Base-by-base conservation (phyloP, 2,888 invertebrate species). In the Cosmia trapezina region DNA sequence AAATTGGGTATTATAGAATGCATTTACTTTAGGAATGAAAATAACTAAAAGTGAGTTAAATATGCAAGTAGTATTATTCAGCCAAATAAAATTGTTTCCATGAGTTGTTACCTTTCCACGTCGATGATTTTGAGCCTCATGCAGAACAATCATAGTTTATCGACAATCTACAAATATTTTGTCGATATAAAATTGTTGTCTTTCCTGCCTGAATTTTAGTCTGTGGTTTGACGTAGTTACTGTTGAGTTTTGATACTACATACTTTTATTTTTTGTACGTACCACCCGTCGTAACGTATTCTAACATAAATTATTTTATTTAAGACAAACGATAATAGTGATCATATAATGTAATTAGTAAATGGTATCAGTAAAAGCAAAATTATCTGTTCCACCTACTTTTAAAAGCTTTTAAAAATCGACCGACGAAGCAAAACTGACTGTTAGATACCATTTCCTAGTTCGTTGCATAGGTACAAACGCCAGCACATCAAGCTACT, bases 11-110 rank as follows among this genome's bases (percentile, higher is more conserved):
- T 78, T 67, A n/a, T n/a, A 71, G 51, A 72, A 63, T 66, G 71
- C 67, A 75, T 78, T 70, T 67, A 66, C 60, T 62, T 53, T 51
- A 57, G 43, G 56, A 74, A 61, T 61, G 66, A 67, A 62, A 65
- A 67, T 28, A 67, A 75, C 73, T 70, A 76, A 78, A 81, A 76
- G 61, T 80, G 54, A 75, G 72, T 76, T 70, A 73, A 78, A 69
- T 54, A 60, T 76, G 71, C 67, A 76, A 65, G 66, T 81, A 78
- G 81, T 83, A 76, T 80, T 76, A 78, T 78, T 76, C 64, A 67
- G 70, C 80, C 80, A 79, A 79, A 80, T 76, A 78, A 76, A 63
- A 59, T 63, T 70, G 17, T 67, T 72, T 70, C 57, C 60, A 61
- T 61, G 37, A 47, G 53, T 66, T 43, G 28, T 64, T 56, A 57